phyloP scores from a whole-genome alignment of 2,797 vertebrate species.

The Karalla daura region DNA sequence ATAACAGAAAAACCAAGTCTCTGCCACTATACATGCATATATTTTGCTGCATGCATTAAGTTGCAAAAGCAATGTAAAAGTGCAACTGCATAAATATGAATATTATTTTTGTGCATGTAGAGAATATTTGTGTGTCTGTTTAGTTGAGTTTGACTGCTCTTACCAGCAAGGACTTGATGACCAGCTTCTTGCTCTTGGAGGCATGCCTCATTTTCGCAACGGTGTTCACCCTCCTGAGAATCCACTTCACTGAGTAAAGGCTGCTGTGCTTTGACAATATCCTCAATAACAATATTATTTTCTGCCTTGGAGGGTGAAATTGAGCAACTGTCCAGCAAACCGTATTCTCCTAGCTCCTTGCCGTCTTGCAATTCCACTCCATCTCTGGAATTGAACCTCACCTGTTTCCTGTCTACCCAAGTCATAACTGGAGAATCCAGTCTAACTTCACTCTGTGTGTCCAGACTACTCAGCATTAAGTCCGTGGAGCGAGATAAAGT shows the following conservation, averaged over 20 bases:
- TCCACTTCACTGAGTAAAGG: conserved; percentile 27
- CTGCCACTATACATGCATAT: conserved; percentile 30
- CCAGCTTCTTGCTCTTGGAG: conserved; percentile 49
- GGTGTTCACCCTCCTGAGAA: conserved; percentile 26
- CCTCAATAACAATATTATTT: conserved; percentile 13
- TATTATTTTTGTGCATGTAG: not conserved
- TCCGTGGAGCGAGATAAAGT: conserved; percentile 85
- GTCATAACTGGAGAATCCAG: conserved; percentile 62
- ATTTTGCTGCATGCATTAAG: conserved; percentile 27
- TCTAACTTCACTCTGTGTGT: conserved; percentile 58
- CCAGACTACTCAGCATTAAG: conserved; percentile 65
- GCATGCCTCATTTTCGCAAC: conserved; percentile 41
- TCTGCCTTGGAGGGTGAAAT: conserved; percentile 30
- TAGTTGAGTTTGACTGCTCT: conserved; percentile 52
- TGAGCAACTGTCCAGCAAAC: conserved; percentile 76
- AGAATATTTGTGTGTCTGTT: not conserved
- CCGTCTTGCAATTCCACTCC: conserved; percentile 42
- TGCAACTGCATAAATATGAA: conserved; percentile 13
- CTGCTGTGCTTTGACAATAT: conserved; percentile 13
- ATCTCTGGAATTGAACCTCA: conserved; percentile 82
- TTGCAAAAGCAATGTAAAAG: conserved; percentile 57
- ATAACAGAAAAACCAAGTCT: too few relatives aligned
- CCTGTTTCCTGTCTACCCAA: conserved; percentile 87
- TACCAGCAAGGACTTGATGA: conserved; percentile 77
- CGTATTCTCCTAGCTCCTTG: conserved; percentile 78